Evolutionary conservation across 2,888 invertebrate species (phyloP), one percentile per base, ranked within the genome.

Genomic region (Tenthredo amoena): DNA sequence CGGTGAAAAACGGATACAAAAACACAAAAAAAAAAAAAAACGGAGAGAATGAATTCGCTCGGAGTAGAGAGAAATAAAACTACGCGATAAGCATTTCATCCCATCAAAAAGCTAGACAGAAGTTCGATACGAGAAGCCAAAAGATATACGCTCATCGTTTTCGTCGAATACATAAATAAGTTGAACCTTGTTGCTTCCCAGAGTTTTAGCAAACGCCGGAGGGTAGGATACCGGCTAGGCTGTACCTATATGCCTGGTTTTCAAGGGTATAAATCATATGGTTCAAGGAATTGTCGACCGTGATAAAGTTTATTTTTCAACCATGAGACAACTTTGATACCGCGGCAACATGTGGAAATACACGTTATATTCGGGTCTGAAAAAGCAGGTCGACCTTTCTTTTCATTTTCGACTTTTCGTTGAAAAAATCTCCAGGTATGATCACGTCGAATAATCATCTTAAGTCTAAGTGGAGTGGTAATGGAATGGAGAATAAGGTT

Each of bases 291-390:
- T 15, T 15, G 68, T 31, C 21, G 65, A 21, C 31, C 26, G 12
- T 26, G 68, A 12, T 68, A 68, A 26, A 74, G 74, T 74, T 40
- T 74, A 43, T 74, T 74, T 74, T 74, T 74, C 21, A 40, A 21
- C 31, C 43, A 74, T 43, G 21, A 74, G 21, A 43, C 72, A 72
- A 72, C 15, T 40, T 40, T 40, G n/a, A 37, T 6, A 37, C n/a
- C 26, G 68, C 68, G 34, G 15, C 68, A 68, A 12, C 68, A 71
- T 31, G 34, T 58, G n/a, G 21, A 21, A n/a, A 58, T 58, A 21
- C 58, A 58, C 10, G 1, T 58, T 31, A 71, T 10, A 10, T 43
- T 10, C 40, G 40, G 40, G 40, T n/a, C n/a, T 40, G 40, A 1
- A 1, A 34, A 34, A 34, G 34, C 34, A 3, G 34, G 3, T 34